Conservation (phyloP, 2,797 vertebrate species). For the Morus bassanus region DNA sequence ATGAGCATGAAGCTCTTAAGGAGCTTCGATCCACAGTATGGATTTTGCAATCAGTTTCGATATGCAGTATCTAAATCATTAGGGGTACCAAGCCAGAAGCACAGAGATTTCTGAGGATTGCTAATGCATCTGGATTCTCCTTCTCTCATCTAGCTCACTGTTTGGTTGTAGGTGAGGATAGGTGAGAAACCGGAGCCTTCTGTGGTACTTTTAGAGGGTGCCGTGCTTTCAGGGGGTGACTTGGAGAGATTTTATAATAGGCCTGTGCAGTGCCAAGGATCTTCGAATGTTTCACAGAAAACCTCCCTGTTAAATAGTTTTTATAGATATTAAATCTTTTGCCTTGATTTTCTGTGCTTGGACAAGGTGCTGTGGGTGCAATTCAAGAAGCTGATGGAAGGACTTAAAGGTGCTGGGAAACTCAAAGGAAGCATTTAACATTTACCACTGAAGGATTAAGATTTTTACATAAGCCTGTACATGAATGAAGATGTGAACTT, state of each 20-base stretch:
- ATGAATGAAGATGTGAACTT: not conserved
- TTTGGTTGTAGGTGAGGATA: not conserved
- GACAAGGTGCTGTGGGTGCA: not conserved
- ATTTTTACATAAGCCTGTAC: not conserved
- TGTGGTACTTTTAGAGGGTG: too few relatives aligned
- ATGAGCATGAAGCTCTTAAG: not conserved
- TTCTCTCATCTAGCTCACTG: not conserved
- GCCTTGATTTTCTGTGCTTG: not conserved
- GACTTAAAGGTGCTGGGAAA: not conserved
- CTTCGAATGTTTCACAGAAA: not conserved
- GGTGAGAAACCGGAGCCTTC: not conserved
- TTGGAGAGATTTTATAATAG: not conserved
- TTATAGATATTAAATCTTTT: not conserved
- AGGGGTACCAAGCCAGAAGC: not conserved
- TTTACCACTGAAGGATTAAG: not conserved
- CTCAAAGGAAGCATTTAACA: not conserved
- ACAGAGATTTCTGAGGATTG: not conserved
- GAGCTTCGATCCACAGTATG: not conserved
- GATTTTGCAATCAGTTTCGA: conserved; percentile 1
- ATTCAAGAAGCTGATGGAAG: not conserved
- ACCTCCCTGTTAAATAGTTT: not conserved
- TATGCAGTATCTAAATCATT: not conserved
- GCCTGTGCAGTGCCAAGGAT: not conserved
- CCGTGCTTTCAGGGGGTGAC: not conserved
- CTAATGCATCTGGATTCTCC: not conserved